Base-by-base conservation (phyloP, 35 echinoderm and acorn worm species). In the Eucidaris tribuloides region DNA sequence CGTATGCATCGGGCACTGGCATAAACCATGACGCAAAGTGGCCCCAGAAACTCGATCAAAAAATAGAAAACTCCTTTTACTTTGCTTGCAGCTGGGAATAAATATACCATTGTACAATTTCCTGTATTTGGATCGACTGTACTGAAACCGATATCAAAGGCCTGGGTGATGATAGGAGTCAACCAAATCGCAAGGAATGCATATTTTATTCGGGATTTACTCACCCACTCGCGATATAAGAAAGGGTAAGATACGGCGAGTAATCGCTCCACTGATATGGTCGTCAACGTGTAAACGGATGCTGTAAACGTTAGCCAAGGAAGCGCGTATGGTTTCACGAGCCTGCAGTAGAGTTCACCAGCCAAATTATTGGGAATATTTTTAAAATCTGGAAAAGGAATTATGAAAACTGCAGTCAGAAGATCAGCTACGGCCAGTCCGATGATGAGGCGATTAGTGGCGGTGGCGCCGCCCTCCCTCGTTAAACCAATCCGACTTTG, bases 391-490 rank as follows among this genome's bases (percentile, higher is more conserved):
- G 68, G 68, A 19, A 74, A n/a, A 5, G 68, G 68, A 9, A 74
- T 44, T 0, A 41, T 1, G 18, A 74, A 74, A 18, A 74, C 14
- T 25, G 68, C 68, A 7, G 68, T 74, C 1, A 74, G 36, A 17
- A 74, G 68, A 36, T 74, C 68, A 27, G 68, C 68, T 2, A 36
- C 30, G 41, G 68, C 68, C 18, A 74, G 68, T 20, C 68, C 68
- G 13, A 74, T 74, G 68, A 74, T 36, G 22, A 74, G 68, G n/a
- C 68, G 68, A 22, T 74, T 74, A 7, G 68, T 44, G 7, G 29
- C 34, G 22, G 68, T 74, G 13, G 37, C 28, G 1, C 61, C 61
- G 14, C 68, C 68, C 5, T 40, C 68, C 6, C 68, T 33, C 34
- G 68, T 24, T 44, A 33, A 33, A 24, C 68, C 38, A 1, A 35